Conservation (phyloP, 2,797 vertebrate species). For the Apogon hyalosoma region DNA sequence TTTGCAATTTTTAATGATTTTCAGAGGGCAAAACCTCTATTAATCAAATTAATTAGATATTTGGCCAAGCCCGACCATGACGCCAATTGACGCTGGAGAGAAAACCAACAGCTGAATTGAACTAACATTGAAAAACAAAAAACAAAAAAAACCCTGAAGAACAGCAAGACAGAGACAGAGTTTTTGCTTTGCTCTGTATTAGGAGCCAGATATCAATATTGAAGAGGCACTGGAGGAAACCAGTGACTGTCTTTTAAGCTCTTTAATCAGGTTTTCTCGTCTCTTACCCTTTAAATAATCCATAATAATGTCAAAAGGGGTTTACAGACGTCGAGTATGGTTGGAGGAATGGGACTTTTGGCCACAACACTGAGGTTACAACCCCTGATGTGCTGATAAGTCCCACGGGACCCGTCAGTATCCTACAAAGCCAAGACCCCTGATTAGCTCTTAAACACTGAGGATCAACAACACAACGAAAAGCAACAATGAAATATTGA, state of each 20-base stretch:
- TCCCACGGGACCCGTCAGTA: slow-evolving; percentile 51
- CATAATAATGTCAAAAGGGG: neutral
- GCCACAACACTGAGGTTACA: slow-evolving; percentile 48
- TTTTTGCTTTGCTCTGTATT: neutral
- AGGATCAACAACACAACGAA: slow-evolving; percentile 64
- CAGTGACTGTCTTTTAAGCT: no score
- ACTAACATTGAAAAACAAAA: no score
- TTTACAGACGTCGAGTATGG: neutral
- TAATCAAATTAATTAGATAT: no score
- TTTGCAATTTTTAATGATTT: no score
- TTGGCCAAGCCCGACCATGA: no score
- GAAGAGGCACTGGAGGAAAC: no score
- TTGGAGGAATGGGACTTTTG: slow-evolving; percentile 49
- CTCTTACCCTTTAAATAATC: neutral
- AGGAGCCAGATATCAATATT: neutral
- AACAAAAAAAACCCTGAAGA: no score
- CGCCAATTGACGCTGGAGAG: no score
- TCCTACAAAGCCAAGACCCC: slow-evolving; percentile 50
- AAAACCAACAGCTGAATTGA: no score
- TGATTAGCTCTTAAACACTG: slow-evolving; percentile 65
- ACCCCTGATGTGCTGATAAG: slow-evolving; percentile 45
- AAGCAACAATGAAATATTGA: slow-evolving; percentile 65
- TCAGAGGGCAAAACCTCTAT: no score
- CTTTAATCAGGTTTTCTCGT: no score
- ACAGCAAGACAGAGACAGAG: neutral